Conservation (phyloP, 2,113 vertebrate species). For the Mustelus asterias region DNA sequence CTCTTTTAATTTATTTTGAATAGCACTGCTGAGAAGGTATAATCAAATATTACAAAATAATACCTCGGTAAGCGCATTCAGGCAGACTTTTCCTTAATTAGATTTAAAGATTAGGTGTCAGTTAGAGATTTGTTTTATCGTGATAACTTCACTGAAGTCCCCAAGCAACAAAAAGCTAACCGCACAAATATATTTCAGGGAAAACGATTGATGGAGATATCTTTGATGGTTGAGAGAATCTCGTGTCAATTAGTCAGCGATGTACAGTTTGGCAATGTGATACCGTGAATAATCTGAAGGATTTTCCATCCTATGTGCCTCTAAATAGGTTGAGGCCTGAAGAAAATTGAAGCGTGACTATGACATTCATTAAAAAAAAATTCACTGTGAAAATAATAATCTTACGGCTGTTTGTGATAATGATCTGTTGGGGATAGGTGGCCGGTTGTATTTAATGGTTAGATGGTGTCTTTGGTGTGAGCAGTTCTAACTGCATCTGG, state of each 20-base stretch:
- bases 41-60: background rate
- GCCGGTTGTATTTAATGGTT: background rate
- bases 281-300: background rate
- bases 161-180: background rate
- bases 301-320: background rate
- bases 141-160: conserved; percentile 11
- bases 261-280: background rate
- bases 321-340: no score
- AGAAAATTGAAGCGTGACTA: background rate
- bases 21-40: no score
- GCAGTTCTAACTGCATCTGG: background rate
- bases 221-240: conserved; percentile 8
- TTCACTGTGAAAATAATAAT: background rate
- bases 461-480: background rate
- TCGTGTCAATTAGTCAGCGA: background rate
- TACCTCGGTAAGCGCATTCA: background rate
- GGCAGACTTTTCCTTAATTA: background rate
- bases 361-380: background rate
- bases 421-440: background rate
- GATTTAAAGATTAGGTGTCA: background rate
- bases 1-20: conserved; percentile 5
- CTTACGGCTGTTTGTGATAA: background rate
- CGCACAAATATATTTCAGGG: background rate
- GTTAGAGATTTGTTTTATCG: background rate
- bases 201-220: background rate